phyloP scores from a whole-genome alignment of 2,888 invertebrate species.

The Orthonevra nobilis region DNA sequence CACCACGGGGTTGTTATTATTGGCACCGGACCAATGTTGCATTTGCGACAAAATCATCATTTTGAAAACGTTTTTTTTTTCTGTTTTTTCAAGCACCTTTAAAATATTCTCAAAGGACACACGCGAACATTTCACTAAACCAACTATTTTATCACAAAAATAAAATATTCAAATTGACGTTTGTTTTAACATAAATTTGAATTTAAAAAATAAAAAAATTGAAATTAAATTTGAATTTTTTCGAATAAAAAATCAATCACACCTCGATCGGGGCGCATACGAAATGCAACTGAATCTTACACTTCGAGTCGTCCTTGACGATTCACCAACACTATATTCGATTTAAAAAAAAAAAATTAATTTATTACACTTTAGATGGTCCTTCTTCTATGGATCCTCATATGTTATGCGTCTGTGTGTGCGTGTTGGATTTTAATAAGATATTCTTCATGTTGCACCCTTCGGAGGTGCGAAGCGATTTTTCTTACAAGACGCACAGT shows the following conservation, averaged over 20 bases:
- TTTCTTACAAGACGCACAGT: constrained; percentile 61
- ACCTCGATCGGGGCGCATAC: constrained; percentile 73
- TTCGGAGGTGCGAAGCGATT: constrained; percentile 53
- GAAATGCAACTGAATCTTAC: constrained; percentile 74
- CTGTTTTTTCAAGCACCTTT: too few relatives aligned
- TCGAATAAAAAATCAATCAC: constrained; percentile 53
- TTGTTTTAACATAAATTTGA: constrained; percentile 2
- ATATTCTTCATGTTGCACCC: neutral
- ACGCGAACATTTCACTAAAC: neutral
- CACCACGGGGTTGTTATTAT: constrained; percentile 30
- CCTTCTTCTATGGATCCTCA: constrained; percentile 18
- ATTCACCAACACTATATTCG: constrained; percentile 38
- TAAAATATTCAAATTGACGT: constrained; percentile 34
- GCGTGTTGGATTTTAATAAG: constrained; percentile 45
- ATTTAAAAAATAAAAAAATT: neutral
- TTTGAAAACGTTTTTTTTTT: constrained; percentile 28
- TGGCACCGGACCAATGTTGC: constrained; percentile 65
- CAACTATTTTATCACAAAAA: constrained; percentile 17
- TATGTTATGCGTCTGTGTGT: constrained; percentile 10
- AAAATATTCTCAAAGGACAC: constrained; percentile 8
- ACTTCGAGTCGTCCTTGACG: constrained; percentile 69
- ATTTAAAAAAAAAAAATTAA: constrained; percentile 46
- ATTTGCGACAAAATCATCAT: constrained; percentile 73
- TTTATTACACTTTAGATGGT: constrained; percentile 65
- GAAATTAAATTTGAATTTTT: neutral